Evolutionary conservation across 2,888 invertebrate species (phyloP).

Genomic region (Rhingia campestris): DNA sequence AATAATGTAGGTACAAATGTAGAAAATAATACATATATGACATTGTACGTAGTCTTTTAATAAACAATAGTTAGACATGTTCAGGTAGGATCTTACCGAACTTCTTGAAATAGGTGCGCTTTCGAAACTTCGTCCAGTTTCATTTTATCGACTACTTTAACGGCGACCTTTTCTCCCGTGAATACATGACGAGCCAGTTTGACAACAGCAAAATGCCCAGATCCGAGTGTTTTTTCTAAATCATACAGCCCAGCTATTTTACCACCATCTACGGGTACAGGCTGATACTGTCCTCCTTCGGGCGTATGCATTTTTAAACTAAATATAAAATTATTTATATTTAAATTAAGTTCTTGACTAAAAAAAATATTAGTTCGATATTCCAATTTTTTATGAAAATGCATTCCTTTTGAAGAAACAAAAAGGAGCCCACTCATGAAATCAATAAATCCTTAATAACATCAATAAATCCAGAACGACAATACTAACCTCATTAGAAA

Average conservation of each 20-base stretch:
- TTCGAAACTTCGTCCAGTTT: constrained; percentile 98
- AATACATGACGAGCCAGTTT: constrained; percentile 99
- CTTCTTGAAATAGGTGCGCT: constrained; percentile 98
- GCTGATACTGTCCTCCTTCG: constrained; percentile 64
- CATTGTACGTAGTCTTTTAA: constrained; percentile 42
- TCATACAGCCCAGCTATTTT: constrained; percentile 99
- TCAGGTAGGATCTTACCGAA: constrained; percentile 83
- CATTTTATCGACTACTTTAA: constrained; percentile 99
- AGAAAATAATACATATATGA: constrained; percentile 30
- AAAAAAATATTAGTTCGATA: no score
- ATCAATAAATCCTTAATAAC: constrained; percentile 26
- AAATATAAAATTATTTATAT: constrained; percentile 18
- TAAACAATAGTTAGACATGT: constrained; percentile 33
- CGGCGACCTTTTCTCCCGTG: constrained; percentile 98
- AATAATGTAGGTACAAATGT: constrained; percentile 34
- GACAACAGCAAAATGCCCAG: constrained; percentile 99
- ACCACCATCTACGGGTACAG: constrained; percentile 86
- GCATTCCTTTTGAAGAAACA: no score
- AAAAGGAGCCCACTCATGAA: not conserved
- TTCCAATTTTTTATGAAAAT: no score
- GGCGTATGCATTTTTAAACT: constrained; percentile 70
- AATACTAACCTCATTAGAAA: constrained; percentile 66
- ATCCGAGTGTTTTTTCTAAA: constrained; percentile 97
- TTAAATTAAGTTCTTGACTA: not conserved
- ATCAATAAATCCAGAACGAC: constrained; percentile 8